A percentile compares a stretch with the other conserved stretches of the same genome.
These are phyloP conservation scores for Poeciliopsis infans DNA, from an alignment of 2,797 vertebrate species.

Conservation along the genomic window DNA sequence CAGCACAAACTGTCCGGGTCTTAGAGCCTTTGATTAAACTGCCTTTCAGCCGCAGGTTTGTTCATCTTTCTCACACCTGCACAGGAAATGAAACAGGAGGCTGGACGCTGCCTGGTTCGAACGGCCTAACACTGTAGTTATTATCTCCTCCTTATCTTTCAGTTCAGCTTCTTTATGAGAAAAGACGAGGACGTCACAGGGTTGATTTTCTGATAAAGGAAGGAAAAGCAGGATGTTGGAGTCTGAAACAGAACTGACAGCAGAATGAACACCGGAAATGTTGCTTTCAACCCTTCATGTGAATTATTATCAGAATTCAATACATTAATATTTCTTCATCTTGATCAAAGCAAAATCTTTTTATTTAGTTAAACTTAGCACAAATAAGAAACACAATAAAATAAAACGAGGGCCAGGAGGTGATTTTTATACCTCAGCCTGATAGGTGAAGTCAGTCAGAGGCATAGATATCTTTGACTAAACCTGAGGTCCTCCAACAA, in stretches of 20 bases:
- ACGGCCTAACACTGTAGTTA: slow-evolving; percentile 5
- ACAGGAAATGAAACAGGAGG: slow-evolving; percentile 63
- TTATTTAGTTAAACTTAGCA: not conserved
- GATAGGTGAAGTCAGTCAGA: not conserved
- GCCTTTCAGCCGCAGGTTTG: slow-evolving; percentile 23
- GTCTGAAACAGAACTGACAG: not conserved
- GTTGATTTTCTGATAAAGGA: slow-evolving; percentile 35
- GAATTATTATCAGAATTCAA: not conserved
- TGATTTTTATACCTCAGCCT: not conserved
- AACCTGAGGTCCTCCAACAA: not conserved
- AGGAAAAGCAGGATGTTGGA: not conserved
- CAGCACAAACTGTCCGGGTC: not conserved
- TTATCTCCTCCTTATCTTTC: slow-evolving; percentile 33
- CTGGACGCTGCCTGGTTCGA: slow-evolving; percentile 1
- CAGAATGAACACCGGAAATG: not conserved
- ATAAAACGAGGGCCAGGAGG: not conserved
- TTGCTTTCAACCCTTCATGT: not conserved
- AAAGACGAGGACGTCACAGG: not conserved
- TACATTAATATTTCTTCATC: not conserved
- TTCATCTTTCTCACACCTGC: slow-evolving; percentile 17
- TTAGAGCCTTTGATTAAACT: slow-evolving; percentile 8
- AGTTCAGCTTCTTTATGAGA: slow-evolving; percentile 51
- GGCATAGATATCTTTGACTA: not conserved
- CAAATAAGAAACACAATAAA: not conserved
- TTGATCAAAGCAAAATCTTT: not conserved